Evolutionary conservation across 1,140 invertebrate genomes (phyloP).

Genomic region (Ceratina calcarata): DNA sequence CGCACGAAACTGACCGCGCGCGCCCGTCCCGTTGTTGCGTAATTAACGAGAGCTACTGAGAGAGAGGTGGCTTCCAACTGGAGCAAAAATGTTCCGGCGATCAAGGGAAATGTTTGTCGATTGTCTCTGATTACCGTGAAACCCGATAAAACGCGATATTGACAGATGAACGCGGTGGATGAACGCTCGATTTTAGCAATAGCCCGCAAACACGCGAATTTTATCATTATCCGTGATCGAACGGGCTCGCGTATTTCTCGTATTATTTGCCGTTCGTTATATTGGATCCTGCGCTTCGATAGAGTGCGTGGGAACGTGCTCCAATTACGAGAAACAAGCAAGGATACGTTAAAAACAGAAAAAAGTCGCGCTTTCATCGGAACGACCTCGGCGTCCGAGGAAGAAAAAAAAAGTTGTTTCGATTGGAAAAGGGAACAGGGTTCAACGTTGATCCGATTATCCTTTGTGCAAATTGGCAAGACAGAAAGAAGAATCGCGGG

Average conservation of each 20-base stretch:
- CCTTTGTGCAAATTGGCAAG: background rate
- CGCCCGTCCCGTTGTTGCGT: constrained; percentile 29
- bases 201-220: constrained; percentile 5
- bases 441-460: constrained; percentile 5
- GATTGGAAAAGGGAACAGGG: background rate
- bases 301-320: background rate
- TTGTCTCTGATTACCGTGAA: background rate
- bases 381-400: too few species aligned
- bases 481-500: background rate
- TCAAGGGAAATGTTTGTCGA: background rate
- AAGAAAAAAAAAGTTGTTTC: background rate
- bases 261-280: constrained; percentile 1
- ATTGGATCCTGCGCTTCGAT: background rate
- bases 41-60: constrained; percentile 27
- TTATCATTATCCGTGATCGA: constrained; percentile 12
- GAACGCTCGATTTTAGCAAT: constrained; percentile 4
- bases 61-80: background rate
- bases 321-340: background rate
- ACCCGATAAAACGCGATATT: background rate
- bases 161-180: background rate
- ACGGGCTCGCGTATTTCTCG: background rate
- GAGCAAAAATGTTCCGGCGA: background rate
- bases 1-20: constrained; percentile 29
- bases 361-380: too few species aligned
- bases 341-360: too few species aligned